Conservation (phyloP, 2,888 invertebrate species). For the Amphipyra tragopoginis region DNA sequence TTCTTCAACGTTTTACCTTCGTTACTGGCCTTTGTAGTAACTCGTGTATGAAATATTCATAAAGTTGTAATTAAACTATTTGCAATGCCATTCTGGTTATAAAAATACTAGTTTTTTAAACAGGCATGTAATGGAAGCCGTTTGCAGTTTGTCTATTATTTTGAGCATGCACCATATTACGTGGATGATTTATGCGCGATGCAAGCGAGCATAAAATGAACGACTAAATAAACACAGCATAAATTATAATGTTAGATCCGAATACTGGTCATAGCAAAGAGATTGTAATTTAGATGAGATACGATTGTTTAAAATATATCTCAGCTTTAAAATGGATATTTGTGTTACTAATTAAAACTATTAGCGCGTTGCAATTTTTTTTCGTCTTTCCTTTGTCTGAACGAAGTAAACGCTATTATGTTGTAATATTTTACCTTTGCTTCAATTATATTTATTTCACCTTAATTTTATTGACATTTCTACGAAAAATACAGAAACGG, state of each 20-base stretch:
- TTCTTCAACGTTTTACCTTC: constrained; percentile 71
- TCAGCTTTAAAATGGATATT: too few species aligned
- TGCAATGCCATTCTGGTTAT: constrained; percentile 73
- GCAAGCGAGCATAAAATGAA: constrained; percentile 42
- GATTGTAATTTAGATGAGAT: constrained; percentile 21
- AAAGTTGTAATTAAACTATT: constrained; percentile 74
- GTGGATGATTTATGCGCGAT: constrained; percentile 51
- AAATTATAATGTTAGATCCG: constrained; percentile 35
- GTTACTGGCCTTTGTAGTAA: constrained; percentile 75
- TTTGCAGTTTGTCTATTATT: constrained; percentile 48
- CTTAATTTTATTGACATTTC: too few species aligned
- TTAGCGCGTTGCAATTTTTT: not conserved
- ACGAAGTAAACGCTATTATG: not conserved
- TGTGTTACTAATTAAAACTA: not conserved
- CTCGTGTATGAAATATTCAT: constrained; percentile 79
- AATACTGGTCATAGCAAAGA: constrained; percentile 8
- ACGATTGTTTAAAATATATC: too few species aligned
- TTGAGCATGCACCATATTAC: constrained; percentile 39
- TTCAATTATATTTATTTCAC: constrained; percentile 4
- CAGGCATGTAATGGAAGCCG: constrained; percentile 6
- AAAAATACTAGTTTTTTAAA: constrained; percentile 24
- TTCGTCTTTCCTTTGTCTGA: too few species aligned
- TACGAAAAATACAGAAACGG: too few species aligned
- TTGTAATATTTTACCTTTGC: not conserved
- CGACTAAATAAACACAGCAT: constrained; percentile 33